phyloP scores from a whole-genome alignment of 2,888 invertebrate genomes.

The Nezara viridula region DNA sequence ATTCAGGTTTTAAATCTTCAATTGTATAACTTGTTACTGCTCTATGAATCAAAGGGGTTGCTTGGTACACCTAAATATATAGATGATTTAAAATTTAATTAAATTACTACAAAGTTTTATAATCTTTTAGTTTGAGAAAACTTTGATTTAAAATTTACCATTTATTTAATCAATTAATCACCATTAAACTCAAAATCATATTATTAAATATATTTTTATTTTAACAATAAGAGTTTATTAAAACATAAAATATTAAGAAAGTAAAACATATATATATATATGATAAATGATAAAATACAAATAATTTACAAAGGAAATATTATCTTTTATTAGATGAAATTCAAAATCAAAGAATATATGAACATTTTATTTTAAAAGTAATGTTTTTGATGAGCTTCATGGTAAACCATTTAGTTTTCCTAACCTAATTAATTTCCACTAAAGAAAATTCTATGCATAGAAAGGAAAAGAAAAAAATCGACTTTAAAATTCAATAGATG shows the following conservation, averaged over 20 bases:
- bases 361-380: background rate
- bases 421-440: background rate
- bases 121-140: background rate
- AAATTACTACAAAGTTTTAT: background rate
- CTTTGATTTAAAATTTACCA: background rate
- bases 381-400: background rate
- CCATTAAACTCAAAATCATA: too few relatives aligned
- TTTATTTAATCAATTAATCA: too few relatives aligned
- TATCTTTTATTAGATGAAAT: background rate
- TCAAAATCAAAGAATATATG: background rate
- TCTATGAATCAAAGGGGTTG: conserved; percentile 86
- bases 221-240: background rate
- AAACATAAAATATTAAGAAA: too few relatives aligned
- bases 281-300: too few relatives aligned
- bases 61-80: conserved; percentile 77
- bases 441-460: background rate
- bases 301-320: background rate
- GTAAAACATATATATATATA: too few relatives aligned
- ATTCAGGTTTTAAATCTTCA: conserved; percentile 82
- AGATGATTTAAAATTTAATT: background rate
- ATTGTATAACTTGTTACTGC: conserved; percentile 84
- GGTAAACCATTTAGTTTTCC: too few relatives aligned
- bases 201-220: too few relatives aligned
- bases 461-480: background rate
- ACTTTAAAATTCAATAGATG: background rate